Conservation (phyloP, 2,113 vertebrate species). For the Dermatemys mawii region DNA sequence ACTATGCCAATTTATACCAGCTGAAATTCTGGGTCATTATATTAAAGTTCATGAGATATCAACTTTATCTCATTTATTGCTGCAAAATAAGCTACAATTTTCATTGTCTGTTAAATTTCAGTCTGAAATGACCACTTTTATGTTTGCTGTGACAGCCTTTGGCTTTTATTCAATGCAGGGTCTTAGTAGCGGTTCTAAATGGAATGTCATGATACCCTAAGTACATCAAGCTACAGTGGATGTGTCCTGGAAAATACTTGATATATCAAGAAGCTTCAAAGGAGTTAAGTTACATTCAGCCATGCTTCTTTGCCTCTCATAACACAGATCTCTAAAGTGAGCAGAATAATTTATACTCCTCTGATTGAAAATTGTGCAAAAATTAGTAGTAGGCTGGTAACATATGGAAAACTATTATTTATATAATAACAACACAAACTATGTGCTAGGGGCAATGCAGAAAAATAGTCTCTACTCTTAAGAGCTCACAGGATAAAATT, state of each 20-base stretch:
- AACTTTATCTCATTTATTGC: slow-evolving; percentile 38
- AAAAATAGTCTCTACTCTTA: not conserved
- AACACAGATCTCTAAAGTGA: not conserved
- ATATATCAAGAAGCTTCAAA: not conserved
- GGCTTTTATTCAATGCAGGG: not conserved
- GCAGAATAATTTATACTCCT: not conserved
- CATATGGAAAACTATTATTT: not conserved
- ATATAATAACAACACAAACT: not conserved
- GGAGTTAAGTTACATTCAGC: not conserved
- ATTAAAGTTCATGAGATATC: not conserved
- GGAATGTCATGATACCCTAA: not conserved
- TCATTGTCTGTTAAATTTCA: slow-evolving; percentile 19
- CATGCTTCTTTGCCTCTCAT: not conserved
- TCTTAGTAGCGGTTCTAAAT: not conserved
- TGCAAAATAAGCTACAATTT: slow-evolving; percentile 13
- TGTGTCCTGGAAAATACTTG: not conserved
- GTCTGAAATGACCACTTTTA: not conserved
- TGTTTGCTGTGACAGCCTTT: slow-evolving; percentile 1
- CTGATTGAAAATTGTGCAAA: not conserved
- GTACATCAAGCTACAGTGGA: not conserved
- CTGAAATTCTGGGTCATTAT: not conserved
- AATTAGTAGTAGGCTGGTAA: not conserved
- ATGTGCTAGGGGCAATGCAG: not conserved
- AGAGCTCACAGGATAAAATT: not conserved
- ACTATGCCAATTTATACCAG: not conserved